Conservation (phyloP, 2,888 invertebrate genomes). For the Pterostichus madidus region DNA sequence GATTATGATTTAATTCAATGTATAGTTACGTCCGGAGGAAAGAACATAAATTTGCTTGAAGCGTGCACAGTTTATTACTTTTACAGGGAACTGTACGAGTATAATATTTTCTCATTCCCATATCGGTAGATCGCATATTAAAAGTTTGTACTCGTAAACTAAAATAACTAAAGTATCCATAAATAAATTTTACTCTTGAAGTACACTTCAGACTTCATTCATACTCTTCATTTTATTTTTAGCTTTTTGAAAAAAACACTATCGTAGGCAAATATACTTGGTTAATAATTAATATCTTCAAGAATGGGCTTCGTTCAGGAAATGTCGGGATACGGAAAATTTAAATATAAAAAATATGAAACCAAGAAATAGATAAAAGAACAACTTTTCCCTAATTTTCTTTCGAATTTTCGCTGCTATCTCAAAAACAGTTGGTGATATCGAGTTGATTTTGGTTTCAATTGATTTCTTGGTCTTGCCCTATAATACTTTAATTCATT, state of each 20-base stretch:
- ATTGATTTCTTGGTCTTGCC: too few relatives aligned
- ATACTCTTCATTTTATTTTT: conserved; percentile 11
- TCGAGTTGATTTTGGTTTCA: too few relatives aligned
- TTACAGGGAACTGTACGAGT: background rate
- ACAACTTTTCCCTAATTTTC: too few relatives aligned
- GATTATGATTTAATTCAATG: background rate
- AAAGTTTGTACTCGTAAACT: conserved; percentile 4
- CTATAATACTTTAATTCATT: too few relatives aligned
- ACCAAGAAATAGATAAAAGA: too few relatives aligned
- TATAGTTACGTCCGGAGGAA: background rate
- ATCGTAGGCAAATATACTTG: too few relatives aligned
- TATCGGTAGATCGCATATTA: background rate
- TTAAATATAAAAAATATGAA: too few relatives aligned
- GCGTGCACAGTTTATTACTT: background rate
- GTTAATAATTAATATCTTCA: too few relatives aligned
- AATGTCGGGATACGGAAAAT: too few relatives aligned
- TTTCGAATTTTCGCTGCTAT: too few relatives aligned
- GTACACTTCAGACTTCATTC: conserved; percentile 3
- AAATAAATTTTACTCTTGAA: conserved; percentile 19
- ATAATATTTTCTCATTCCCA: background rate
- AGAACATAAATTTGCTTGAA: background rate
- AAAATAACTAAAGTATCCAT: conserved; percentile 6
- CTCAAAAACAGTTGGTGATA: too few relatives aligned
- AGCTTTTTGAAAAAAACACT: background rate
- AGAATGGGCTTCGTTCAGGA: too few relatives aligned